Percentiles rank a stretch among this genome's conserved stretches.
phyloP scores from a whole-genome alignment of 2,888 invertebrate species.

The Therioaphis trifolii region DNA sequence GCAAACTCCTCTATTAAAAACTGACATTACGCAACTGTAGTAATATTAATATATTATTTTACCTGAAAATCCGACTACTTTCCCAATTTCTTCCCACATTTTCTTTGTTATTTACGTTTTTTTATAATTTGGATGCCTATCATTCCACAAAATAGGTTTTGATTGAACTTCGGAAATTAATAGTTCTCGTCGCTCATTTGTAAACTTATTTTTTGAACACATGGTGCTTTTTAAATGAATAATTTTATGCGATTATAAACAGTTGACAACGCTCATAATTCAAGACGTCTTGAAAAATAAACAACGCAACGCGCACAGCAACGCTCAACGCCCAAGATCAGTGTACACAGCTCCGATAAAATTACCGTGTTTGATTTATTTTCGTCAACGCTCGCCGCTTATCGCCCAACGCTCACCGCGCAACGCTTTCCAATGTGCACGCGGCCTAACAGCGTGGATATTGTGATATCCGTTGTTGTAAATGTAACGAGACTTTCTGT shows the following conservation, averaged over 20 bases:
- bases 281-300: neutral
- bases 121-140: slow-evolving; percentile 7
- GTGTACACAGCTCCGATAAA: slow-evolving; percentile 15
- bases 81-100: slow-evolving; percentile 17
- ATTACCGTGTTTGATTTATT: slow-evolving; percentile 32
- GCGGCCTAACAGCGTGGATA: neutral
- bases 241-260: too few relatives aligned
- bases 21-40: slow-evolving; percentile 9
- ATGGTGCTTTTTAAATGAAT: neutral
- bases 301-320: too few relatives aligned
- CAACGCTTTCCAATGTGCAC: neutral
- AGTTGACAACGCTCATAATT: slow-evolving; percentile 7
- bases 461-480: too few relatives aligned
- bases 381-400: slow-evolving; percentile 24
- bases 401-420: slow-evolving; percentile 17
- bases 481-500: too few relatives aligned
- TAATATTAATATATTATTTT: slow-evolving; percentile 23
- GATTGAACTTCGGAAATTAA: slow-evolving; percentile 17
- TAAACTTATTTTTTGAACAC: slow-evolving; percentile 15
- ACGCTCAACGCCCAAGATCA: too few relatives aligned
- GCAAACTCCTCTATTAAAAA: neutral
- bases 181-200: slow-evolving; percentile 7
- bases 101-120: slow-evolving; percentile 2
- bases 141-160: slow-evolving; percentile 3
- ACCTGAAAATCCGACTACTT: slow-evolving; percentile 25